A percentile compares a stretch with the other conserved stretches of the same genome.
Evolutionary conservation across 30 jellyfish, hydroid and myxozoan species (phyloP).

Genomic region (Cassiopea andromeda): DNA sequence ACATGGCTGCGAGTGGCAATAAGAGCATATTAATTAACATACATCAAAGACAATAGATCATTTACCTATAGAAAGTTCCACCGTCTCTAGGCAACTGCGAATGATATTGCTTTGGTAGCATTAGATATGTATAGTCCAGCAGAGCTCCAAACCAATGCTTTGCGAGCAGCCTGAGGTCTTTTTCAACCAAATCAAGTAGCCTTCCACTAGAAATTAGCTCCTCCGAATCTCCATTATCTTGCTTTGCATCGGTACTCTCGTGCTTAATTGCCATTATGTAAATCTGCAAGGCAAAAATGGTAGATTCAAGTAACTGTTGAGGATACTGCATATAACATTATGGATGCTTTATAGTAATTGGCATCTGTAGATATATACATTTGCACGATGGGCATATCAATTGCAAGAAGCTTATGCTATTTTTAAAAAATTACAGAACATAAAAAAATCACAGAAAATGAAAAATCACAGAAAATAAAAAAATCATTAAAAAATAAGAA

Average conservation of each 20-base stretch:
- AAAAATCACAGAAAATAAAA: too few species aligned
- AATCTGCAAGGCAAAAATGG: slow-evolving; percentile 27
- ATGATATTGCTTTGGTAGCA: slow-evolving; percentile 82
- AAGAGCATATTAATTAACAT: not conserved
- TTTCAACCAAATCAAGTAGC: slow-evolving; percentile 81
- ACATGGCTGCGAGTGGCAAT: not conserved
- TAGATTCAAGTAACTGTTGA: not conserved
- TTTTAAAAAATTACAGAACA: too few species aligned
- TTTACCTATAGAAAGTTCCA: slow-evolving; percentile 87
- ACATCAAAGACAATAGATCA: not conserved
- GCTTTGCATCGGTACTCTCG: slow-evolving; percentile 40
- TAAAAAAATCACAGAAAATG: too few species aligned
- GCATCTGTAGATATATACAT: too few species aligned
- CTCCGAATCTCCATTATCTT: slow-evolving; percentile 52
- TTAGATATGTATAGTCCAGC: slow-evolving; percentile 79
- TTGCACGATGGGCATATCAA: too few species aligned
- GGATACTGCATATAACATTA: too few species aligned
- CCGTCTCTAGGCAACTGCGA: slow-evolving; percentile 90
- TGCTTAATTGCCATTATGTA: slow-evolving; percentile 90
- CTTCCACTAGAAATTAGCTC: slow-evolving; percentile 53
- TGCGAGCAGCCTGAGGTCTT: slow-evolving; percentile 79
- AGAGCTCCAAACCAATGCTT: slow-evolving; percentile 88
- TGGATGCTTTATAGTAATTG: too few species aligned
- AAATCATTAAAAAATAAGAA: too few species aligned
- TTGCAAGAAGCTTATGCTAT: too few species aligned